Evolutionary conservation across 2,113 vertebrate species (phyloP).

Genomic region (Passerina amoena): DNA sequence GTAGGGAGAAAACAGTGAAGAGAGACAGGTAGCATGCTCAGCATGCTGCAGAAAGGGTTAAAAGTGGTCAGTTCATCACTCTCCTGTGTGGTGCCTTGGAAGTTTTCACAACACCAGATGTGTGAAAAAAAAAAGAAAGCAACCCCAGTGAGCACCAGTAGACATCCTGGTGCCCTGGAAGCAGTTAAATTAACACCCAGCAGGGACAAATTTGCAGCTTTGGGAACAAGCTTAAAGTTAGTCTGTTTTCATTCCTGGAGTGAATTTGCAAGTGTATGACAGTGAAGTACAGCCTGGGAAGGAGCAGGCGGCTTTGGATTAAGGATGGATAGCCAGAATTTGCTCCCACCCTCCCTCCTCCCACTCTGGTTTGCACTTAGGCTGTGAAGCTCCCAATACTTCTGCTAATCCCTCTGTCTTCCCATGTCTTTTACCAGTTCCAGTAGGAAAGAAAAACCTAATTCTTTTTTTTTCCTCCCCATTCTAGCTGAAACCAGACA

Average conservation of each 20-base stretch:
- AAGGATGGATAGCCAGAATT: slow-evolving; percentile 43
- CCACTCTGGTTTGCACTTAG: slow-evolving; percentile 7
- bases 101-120: slow-evolving; percentile 62
- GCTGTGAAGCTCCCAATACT: slow-evolving; percentile 30
- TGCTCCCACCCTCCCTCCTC: slow-evolving; percentile 9
- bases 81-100: slow-evolving; percentile 27
- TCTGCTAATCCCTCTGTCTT: slow-evolving; percentile 34
- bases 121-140: slow-evolving; percentile 3
- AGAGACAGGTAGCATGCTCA: not conserved
- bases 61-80: slow-evolving; percentile 22
- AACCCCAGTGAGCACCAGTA: slow-evolving; percentile 28
- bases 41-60: slow-evolving; percentile 37
- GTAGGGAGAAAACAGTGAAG: not conserved
- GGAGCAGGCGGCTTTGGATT: slow-evolving; percentile 32
- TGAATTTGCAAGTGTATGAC: slow-evolving; percentile 44
- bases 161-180: slow-evolving; percentile 58
- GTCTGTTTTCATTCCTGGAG: slow-evolving; percentile 53
- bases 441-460: not conserved
- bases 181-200: slow-evolving; percentile 66
- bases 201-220: slow-evolving; percentile 62
- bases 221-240: slow-evolving; percentile 39
- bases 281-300: slow-evolving; percentile 47
- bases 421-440: slow-evolving; percentile 29
- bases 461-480: not conserved
- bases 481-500: slow-evolving; percentile 40